phyloP scores from a whole-genome alignment of 2,888 invertebrate genomes.

The Amphiduros pacificus region DNA sequence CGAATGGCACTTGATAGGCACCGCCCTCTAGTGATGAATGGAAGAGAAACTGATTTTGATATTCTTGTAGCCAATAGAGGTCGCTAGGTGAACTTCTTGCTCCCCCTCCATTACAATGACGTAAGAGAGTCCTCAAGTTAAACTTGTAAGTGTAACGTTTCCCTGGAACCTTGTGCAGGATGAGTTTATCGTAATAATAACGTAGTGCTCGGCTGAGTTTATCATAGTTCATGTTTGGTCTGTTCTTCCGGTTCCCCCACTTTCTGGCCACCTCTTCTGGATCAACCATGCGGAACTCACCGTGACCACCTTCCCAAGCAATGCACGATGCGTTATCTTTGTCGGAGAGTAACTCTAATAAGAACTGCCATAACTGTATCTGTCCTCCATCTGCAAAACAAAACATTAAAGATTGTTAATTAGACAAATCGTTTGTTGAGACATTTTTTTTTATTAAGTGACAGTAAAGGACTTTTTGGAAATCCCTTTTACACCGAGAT shows the following conservation, averaged over 20 bases:
- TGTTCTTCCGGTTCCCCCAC: slow-evolving; percentile 94
- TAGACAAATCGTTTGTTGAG: too few species aligned
- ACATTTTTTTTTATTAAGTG: background rate
- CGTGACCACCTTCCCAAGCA: slow-evolving; percentile 94
- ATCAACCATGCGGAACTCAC: slow-evolving; percentile 93
- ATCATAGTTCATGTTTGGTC: slow-evolving; percentile 98
- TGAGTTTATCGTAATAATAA: slow-evolving; percentile 59
- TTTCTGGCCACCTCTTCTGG: slow-evolving; percentile 92
- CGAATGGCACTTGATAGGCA: too few species aligned
- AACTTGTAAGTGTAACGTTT: slow-evolving; percentile 33
- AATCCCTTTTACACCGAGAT: too few species aligned
- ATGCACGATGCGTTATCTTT: slow-evolving; percentile 81
- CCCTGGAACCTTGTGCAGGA: slow-evolving; percentile 44
- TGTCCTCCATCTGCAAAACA: slow-evolving; percentile 7
- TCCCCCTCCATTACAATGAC: slow-evolving; percentile 15
- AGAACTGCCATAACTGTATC: slow-evolving; percentile 19
- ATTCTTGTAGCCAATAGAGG: too few species aligned
- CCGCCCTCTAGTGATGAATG: too few species aligned
- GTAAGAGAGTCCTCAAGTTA: slow-evolving; percentile 29
- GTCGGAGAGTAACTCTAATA: slow-evolving; percentile 21
- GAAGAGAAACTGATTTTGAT: too few species aligned
- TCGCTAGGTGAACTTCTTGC: too few species aligned
- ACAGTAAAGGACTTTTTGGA: too few species aligned
- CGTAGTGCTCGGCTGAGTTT: slow-evolving; percentile 76
- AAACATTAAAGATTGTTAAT: too few species aligned